Evolutionary conservation across 2,797 vertebrate species (phyloP), one percentile per base, ranked within the genome.

Genomic region (Chelon auratus): DNA sequence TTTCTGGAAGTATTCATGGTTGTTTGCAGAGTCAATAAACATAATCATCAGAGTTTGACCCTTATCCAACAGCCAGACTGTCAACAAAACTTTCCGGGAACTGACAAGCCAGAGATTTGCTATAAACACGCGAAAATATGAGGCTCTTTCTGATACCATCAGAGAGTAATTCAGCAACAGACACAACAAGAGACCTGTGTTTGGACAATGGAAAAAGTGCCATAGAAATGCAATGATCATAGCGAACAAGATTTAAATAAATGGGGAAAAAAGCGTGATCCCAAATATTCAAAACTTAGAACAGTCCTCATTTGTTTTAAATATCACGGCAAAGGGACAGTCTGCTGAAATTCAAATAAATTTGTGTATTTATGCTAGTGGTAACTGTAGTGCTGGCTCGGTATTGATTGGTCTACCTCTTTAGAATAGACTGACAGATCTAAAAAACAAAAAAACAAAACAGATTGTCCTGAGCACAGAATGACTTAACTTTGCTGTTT

Each of bases 1-100:
- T 85, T 87, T 86, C 86, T 88, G 77, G 65, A 80, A 87, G 81
- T 71, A 77, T 74, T 72, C 74, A 59, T 18, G 58, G 22, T 56
- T 87, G 75, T 90, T 85, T 88, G 84, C 73, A 74, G 62, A 86
- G 85, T 87, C 85, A 91, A 89, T 80, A 90, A 78, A 82, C 72
- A 75, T 1, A 0, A 72, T 78, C 62, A 62, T 72, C 62, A 59
- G 51, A 68, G 79, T 82, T 18, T 75, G 75, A 82, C 71, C 60
- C 63, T 75, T 20, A 62, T 76, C 70, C 71, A 82, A 68, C 45
- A 58, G 50, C 18, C 67, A 18, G 43, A 66, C 72, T 36, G 17
- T 71, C 68, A 80, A 84, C 64, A 66, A 54, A 78, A 68, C 54
- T 3, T 75, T 76, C 69, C 57, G 14, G 69, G 64, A 80, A 80